phyloP scores from a whole-genome alignment of 2,888 invertebrate species.

The Terebella lapidaria region DNA sequence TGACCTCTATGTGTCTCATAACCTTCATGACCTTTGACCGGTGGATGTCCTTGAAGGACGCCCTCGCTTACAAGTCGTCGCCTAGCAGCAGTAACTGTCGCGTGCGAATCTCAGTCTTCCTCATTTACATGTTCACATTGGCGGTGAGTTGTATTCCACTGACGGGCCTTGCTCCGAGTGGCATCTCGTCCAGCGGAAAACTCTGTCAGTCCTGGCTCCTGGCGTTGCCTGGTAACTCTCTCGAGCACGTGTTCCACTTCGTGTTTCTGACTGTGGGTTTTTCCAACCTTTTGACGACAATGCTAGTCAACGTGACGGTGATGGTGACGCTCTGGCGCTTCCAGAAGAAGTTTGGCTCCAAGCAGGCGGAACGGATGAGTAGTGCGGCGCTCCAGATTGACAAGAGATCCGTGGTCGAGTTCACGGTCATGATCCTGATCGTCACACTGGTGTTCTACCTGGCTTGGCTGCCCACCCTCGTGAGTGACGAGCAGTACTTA shows the following conservation, averaged over 20 bases:
- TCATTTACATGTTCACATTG: slow-evolving; percentile 27
- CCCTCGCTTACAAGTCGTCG: slow-evolving; percentile 10
- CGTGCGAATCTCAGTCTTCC: slow-evolving; percentile 23
- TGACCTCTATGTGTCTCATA: slow-evolving; percentile 30
- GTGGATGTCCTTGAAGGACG: slow-evolving; percentile 13
- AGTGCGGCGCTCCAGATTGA: slow-evolving; percentile 9
- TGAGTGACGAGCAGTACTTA: slow-evolving; percentile 18
- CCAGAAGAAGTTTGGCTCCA: slow-evolving; percentile 16
- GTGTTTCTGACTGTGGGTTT: slow-evolving; percentile 28
- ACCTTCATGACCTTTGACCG: slow-evolving; percentile 33
- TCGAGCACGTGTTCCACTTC: slow-evolving; percentile 29
- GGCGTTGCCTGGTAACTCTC: slow-evolving; percentile 15
- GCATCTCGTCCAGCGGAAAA: slow-evolving; percentile 18
- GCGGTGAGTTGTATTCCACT: slow-evolving; percentile 30
- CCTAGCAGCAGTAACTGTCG: neutral
- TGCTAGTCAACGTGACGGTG: slow-evolving; percentile 17
- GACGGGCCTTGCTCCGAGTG: slow-evolving; percentile 31
- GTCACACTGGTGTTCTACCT: slow-evolving; percentile 27
- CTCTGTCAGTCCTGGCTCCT: slow-evolving; percentile 34
- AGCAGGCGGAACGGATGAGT: neutral
- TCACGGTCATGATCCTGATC: slow-evolving; percentile 25
- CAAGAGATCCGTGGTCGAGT: slow-evolving; percentile 16
- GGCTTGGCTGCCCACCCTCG: slow-evolving; percentile 32
- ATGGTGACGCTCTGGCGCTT: slow-evolving; percentile 16
- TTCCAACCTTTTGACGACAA: slow-evolving; percentile 25